These are phyloP conservation scores for Dolichomitus sp. DNA, from an alignment of 2,888 invertebrate species.

Conservation along the genomic window DNA sequence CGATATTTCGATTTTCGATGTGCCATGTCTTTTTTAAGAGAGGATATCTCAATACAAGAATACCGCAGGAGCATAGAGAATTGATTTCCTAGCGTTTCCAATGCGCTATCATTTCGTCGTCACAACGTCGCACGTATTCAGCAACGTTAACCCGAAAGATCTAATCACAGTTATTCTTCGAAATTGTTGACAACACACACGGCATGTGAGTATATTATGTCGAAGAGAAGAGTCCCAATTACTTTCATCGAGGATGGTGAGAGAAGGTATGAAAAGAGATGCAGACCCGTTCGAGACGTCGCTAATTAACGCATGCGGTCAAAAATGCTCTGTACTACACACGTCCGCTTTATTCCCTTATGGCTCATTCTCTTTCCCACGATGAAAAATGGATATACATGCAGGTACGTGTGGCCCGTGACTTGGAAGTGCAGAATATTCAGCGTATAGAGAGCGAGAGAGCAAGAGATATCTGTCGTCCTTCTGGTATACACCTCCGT, in stretches of 20 bases:
- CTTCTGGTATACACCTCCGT: constrained; percentile 55
- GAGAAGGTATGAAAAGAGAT: background rate
- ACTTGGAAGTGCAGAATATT: background rate
- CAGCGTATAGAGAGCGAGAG: too few relatives aligned
- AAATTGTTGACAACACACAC: background rate
- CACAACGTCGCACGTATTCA: background rate
- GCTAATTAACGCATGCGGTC: constrained; percentile 21
- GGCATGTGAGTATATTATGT: background rate
- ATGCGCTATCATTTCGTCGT: background rate
- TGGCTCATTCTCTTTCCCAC: constrained; percentile 69
- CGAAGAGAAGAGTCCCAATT: background rate
- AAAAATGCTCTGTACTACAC: constrained; percentile 7
- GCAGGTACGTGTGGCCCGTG: constrained; percentile 7
- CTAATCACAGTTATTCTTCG: background rate
- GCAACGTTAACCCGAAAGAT: too few relatives aligned
- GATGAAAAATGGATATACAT: constrained; percentile 40
- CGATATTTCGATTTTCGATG: too few relatives aligned
- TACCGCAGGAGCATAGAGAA: constrained; percentile 32
- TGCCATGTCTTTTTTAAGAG: too few relatives aligned
- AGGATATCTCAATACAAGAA: constrained; percentile 18
- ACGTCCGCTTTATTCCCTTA: background rate
- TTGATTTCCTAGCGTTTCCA: constrained; percentile 30
- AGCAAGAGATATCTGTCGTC: background rate
- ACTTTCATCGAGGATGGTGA: background rate
- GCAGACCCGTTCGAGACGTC: background rate